Percentiles rank a stretch among this genome's conserved stretches.
These are phyloP conservation scores for Aphelenchoides bicaudatus DNA, from an alignment of 2,888 invertebrate species.

Conservation along the genomic window DNA sequence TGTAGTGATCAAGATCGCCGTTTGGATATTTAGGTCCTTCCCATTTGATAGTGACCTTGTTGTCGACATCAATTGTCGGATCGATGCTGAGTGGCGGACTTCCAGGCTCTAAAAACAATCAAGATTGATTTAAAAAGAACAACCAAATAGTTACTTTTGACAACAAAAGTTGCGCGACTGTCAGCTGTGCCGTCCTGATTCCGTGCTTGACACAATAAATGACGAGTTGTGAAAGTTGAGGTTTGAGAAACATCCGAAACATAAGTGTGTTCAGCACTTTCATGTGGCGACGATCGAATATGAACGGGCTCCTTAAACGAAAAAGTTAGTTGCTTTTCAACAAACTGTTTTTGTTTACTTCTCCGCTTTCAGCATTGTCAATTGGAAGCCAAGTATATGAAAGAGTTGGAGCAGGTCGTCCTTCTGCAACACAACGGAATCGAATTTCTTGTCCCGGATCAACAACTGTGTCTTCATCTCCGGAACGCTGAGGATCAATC, in stretches of 20 bases:
- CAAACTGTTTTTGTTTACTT: constrained; percentile 27
- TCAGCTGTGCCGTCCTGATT: constrained; percentile 55
- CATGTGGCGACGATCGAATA: constrained; percentile 32
- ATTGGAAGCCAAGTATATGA: constrained; percentile 58
- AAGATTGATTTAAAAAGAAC: constrained; percentile 10
- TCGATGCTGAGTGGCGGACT: constrained; percentile 49
- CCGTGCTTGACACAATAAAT: constrained; percentile 54
- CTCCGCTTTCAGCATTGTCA: constrained; percentile 45
- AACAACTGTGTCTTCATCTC: constrained; percentile 42
- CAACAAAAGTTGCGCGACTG: constrained; percentile 49
- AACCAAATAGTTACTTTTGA: constrained; percentile 42
- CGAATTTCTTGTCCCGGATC: constrained; percentile 54
- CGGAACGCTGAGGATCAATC: constrained; percentile 42
- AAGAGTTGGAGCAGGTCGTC: constrained; percentile 56
- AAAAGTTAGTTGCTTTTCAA: no score
- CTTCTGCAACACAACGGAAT: constrained; percentile 57
- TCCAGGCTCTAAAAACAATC: constrained; percentile 47
- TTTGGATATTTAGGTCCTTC: constrained; percentile 54
- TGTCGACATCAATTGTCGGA: constrained; percentile 54
- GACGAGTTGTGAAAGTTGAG: constrained; percentile 47
- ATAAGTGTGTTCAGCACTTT: constrained; percentile 43
- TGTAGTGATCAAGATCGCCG: constrained; percentile 54
- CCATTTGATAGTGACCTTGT: constrained; percentile 56
- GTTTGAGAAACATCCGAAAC: constrained; percentile 50
- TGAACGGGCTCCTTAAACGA: constrained; percentile 48